Evolutionary conservation across 2,888 invertebrate species (phyloP), one percentile per base, ranked within the genome.

Genomic region (Drosophila borealis): DNA sequence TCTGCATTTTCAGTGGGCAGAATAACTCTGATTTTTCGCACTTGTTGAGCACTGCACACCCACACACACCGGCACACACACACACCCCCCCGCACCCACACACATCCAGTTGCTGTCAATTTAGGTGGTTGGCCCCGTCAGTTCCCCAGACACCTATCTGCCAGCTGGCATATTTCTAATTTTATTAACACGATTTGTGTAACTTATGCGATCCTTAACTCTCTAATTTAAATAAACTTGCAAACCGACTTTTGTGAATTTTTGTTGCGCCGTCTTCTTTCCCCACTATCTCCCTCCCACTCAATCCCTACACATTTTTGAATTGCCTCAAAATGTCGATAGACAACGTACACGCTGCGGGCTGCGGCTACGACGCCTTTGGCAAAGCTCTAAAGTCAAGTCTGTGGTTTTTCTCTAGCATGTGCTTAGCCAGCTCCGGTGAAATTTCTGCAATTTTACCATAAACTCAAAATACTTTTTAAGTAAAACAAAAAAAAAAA

Each of bases 311-410:
- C 29, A 29, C 29, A 29, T 29, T 29, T 29, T 29, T 29, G 29
- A 78, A 75, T 78, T 78, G 62, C 66, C 64, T 51, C 56, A 57
- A 78, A 74, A 75, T 70, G 61, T 74, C 60, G 67, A 57, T 54
- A 70, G 74, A 60, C 54, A 79, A 49, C 45, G 29, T 39, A 53
- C 44, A 59, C 45, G 42, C 17, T 51, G 80, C 39, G 63, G 61
- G 37, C 66, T 67, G 62, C 19, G 53, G 55, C 46, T 60, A 37
- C 13, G 60, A 44, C 14, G 51, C 49, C 21, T 55, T 4, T 3
- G 25, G 37, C 29, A n/a, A n/a, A 17, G 10, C 29, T 44, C 9
- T n/a, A 17, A 10, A 33, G 17, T 33, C 17, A 54, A 25, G 51
- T 36, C 33, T 42, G 59, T 11, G 25, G 34, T n/a, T 34, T 10